Conservation (phyloP, 1,140 invertebrate species). For the Apis florea region DNA sequence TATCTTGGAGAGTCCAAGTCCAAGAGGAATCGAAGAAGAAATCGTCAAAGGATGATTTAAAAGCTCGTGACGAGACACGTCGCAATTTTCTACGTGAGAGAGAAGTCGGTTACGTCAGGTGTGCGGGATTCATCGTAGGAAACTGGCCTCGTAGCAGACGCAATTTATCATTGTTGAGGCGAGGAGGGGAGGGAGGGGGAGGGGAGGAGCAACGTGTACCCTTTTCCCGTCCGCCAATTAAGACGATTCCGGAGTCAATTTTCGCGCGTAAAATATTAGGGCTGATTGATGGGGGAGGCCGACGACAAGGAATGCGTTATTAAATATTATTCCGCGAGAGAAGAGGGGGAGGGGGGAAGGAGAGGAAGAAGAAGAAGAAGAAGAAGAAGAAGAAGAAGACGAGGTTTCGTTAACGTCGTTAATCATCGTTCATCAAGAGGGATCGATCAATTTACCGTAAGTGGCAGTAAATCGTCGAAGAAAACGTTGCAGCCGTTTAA, state of each 20-base stretch:
- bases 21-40: background rate
- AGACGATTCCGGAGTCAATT: conserved; percentile 42
- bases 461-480: conserved; percentile 51
- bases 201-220: background rate
- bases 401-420: conserved; percentile 40
- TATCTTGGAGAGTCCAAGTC: background rate
- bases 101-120: background rate
- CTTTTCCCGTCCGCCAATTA: conserved; percentile 27
- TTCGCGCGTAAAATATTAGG: conserved; percentile 18
- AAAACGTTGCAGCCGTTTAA: conserved; percentile 29
- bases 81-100: conserved; percentile 6
- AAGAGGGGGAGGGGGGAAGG: no score
- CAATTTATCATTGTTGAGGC: conserved; percentile 39
- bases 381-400: background rate
- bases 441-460: conserved; percentile 48
- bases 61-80: background rate
- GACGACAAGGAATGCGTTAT: conserved; percentile 31
- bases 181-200: no score
- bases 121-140: background rate
- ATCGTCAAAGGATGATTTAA: background rate
- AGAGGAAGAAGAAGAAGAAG: no score
- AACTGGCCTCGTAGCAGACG: background rate
- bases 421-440: conserved; percentile 41
- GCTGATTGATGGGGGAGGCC: conserved; percentile 13
- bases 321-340: conserved; percentile 36